These are phyloP conservation scores for Cavia porcellus DNA, from an alignment of 2,113 vertebrate species.

Conservation along the genomic window DNA sequence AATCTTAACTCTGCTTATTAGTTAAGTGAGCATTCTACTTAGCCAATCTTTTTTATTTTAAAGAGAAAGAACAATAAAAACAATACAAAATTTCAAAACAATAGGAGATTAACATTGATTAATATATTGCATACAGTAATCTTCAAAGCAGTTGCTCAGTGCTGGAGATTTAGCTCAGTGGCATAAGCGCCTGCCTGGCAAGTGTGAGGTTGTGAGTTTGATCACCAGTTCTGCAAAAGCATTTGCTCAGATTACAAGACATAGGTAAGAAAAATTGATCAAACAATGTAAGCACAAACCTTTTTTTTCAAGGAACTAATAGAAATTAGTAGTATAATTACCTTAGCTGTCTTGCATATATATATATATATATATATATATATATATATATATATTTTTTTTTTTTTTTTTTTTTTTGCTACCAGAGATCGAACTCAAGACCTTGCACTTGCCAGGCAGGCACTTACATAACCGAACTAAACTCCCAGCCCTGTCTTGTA, in stretches of 20 bases:
- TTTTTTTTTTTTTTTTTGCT: too few species aligned
- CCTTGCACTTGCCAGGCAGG: too few species aligned
- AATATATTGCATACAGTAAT: neutral
- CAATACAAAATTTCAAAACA: neutral
- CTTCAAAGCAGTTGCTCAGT: neutral
- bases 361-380: too few species aligned
- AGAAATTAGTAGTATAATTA: neutral
- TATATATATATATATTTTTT: too few species aligned
- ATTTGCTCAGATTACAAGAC: neutral
- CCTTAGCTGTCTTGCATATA: neutral
- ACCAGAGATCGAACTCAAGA: too few species aligned
- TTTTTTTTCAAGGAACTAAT: neutral
- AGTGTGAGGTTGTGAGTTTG: too few species aligned
- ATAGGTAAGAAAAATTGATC: neutral
- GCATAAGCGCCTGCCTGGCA: too few species aligned
- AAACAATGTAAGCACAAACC: neutral
- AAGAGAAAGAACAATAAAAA: neutral
- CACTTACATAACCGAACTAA: too few species aligned
- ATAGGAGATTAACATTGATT: neutral
- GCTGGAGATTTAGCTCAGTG: too few species aligned
- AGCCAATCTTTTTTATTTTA: neutral
- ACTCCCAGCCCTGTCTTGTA: neutral
- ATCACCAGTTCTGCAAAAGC: too few species aligned
- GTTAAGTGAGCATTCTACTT: constrained; percentile 46
- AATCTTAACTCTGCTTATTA: neutral